phyloP scores from a whole-genome alignment of 2,113 vertebrate species.

The Chauna torquata region DNA sequence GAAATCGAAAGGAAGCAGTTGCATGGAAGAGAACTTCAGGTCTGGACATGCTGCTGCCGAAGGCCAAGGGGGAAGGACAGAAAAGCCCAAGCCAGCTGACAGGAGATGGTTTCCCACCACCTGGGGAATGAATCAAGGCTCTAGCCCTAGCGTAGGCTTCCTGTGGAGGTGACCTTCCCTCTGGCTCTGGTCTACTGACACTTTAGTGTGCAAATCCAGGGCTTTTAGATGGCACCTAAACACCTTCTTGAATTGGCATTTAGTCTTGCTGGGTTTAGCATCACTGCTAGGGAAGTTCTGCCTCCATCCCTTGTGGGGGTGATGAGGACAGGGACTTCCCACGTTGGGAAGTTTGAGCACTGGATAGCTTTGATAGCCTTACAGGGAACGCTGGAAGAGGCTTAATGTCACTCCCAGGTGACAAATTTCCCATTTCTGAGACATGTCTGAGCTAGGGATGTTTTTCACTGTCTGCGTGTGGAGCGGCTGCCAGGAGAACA shows the following conservation, averaged over 20 bases:
- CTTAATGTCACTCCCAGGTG: background rate
- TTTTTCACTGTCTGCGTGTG: rapidly evolving
- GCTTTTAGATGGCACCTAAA: background rate
- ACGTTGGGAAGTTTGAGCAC: background rate
- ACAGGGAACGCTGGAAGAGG: background rate
- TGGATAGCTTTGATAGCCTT: rapidly evolving
- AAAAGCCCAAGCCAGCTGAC: background rate
- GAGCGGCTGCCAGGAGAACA: constrained; percentile 13
- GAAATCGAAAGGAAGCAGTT: background rate
- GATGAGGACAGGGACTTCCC: background rate
- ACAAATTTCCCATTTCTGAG: background rate
- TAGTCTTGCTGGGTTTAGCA: background rate
- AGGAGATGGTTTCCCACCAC: background rate
- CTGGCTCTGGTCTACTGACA: background rate
- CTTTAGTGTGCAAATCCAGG: background rate
- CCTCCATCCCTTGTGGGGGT: background rate
- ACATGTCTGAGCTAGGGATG: background rate
- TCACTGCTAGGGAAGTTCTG: background rate
- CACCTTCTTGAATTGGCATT: background rate
- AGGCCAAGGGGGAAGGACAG: background rate
- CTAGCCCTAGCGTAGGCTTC: background rate
- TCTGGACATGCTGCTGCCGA: background rate
- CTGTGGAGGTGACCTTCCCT: background rate
- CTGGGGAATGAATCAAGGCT: background rate
- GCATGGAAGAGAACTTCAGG: background rate